These are phyloP conservation scores for Drosophila stalkeri DNA, from an alignment of 2,888 invertebrate species.

Conservation along the genomic window DNA sequence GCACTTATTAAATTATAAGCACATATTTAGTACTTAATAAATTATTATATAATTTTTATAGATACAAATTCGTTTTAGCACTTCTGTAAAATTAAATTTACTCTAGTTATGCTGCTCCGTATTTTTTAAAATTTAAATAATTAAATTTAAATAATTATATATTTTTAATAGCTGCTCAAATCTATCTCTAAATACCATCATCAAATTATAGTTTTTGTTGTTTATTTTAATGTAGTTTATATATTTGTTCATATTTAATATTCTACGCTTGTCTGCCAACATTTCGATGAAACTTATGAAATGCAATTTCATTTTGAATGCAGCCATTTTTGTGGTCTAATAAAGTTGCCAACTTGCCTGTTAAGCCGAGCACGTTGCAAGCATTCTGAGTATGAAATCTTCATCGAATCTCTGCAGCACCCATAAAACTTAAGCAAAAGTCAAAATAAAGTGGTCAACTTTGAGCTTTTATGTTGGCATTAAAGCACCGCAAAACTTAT, in stretches of 20 bases:
- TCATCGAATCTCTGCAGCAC: conserved; percentile 54
- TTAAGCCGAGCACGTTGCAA: conserved; percentile 28
- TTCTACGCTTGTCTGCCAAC: conserved; percentile 13
- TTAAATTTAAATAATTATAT: too few species aligned
- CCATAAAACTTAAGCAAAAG: conserved; percentile 57
- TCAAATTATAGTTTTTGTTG: background rate
- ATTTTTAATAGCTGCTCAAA: background rate
- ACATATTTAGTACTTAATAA: background rate
- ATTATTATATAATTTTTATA: background rate
- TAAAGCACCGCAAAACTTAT: conserved; percentile 11
- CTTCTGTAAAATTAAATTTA: background rate
- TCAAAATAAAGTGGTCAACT: conserved; percentile 59
- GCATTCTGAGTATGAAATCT: conserved; percentile 35
- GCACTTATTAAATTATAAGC: background rate
- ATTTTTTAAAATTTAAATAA: too few species aligned
- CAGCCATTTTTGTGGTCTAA: conserved; percentile 18
- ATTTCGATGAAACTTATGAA: conserved; percentile 16
- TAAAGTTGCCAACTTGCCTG: conserved; percentile 19
- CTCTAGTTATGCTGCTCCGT: background rate
- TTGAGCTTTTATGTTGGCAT: conserved; percentile 54
- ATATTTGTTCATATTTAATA: conserved; percentile 15
- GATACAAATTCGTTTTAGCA: background rate
- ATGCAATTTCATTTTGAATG: conserved; percentile 29
- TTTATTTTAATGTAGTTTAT: background rate
- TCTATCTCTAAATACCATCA: background rate